A percentile compares a stretch with the other conserved stretches of the same genome.
Conservation (phyloP, 2,113 vertebrate species). For the Heterocephalus glaber region DNA sequence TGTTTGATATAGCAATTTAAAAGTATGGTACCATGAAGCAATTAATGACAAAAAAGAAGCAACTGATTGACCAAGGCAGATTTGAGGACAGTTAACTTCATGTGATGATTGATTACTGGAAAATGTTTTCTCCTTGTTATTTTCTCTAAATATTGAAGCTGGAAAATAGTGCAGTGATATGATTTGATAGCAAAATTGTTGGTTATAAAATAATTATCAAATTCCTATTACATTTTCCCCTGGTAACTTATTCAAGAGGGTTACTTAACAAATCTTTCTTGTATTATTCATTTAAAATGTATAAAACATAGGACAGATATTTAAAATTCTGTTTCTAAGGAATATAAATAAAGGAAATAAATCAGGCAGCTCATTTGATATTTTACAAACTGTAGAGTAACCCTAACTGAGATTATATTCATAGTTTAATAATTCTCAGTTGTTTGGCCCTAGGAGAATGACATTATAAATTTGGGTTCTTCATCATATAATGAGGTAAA, state of each 20-base stretch:
- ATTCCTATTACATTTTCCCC: not conserved
- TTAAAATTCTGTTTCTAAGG: not conserved
- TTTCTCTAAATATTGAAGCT: slow-evolving; percentile 12
- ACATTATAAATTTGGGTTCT: not conserved
- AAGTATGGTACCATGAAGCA: not conserved
- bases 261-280: not conserved
- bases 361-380: not conserved
- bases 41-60: not conserved
- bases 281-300: not conserved
- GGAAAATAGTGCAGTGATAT: not conserved
- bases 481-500: not conserved
- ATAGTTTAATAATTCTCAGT: not conserved
- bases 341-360: not conserved
- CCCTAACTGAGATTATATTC: not conserved
- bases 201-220: slow-evolving; percentile 13
- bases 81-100: not conserved
- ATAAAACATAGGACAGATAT: not conserved
- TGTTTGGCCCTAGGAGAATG: not conserved
- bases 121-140: not conserved
- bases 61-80: not conserved
- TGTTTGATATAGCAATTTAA: not conserved
- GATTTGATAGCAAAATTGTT: not conserved
- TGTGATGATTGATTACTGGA: not conserved
- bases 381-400: not conserved
- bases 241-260: not conserved